Evolutionary conservation across 2,113 vertebrate species (phyloP), one percentile per base, ranked within the genome.

Genomic region (Micromys minutus): DNA sequence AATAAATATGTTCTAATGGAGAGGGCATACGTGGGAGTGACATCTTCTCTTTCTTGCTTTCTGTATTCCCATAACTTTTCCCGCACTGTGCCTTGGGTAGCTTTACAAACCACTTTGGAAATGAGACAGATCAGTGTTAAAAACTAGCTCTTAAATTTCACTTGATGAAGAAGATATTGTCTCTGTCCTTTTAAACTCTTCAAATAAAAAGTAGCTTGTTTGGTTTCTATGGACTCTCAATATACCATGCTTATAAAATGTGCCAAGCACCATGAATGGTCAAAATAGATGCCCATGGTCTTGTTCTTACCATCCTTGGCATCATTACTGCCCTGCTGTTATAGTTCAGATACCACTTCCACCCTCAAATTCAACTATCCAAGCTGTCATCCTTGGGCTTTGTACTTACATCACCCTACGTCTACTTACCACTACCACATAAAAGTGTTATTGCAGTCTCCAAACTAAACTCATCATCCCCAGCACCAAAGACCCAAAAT

Each of bases 31-130:
- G 83, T 90, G 95, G 34, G 15, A 94, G 59, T 89, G 42, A 22
- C 6, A 6, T 3, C 84, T 36, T 52, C 63, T 86, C 50, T 59
- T 79, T 79, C 31, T 92, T 95, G 26, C 26, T 71, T 29, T 89
- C 15, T 31, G 24, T 59, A 15, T 90, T 97, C 45, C 2, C 69
- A 24, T 85, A 34, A 88, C 42, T 89, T 71, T 96, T 42, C 5
- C 90, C 42, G 47, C 12, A 84, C 7, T 52, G 52, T 47, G 21
- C 17, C 22, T 89, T 76, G 69, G 45, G 16, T 67, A 29, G 39
- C 84, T 89, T 85, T 90, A n/a, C 71, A 91, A 89, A 94, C 67
- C 39, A 81, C n/a, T 89, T 76, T 90, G 24, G 59, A 34, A 95
- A n/a, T 86, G 34, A 93, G n/a, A 39, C 47, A 79, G 31, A 86